Evolutionary conservation across 37 sponge, comb jelly and placozoan species (phyloP).

Genomic region (Halichondria panicea): DNA sequence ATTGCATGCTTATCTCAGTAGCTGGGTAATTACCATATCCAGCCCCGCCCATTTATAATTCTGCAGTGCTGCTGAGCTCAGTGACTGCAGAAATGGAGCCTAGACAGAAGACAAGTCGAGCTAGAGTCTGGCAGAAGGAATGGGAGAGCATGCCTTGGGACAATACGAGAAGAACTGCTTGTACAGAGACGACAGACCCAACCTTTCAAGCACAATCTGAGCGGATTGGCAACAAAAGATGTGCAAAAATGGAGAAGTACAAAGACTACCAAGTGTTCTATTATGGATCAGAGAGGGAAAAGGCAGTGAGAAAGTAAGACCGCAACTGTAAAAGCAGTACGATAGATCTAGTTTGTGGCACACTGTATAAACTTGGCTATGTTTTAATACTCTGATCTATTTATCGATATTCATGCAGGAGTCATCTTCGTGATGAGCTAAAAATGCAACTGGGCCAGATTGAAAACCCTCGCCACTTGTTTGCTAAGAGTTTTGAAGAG

Average conservation of each 20-base stretch:
- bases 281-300: conserved; percentile 37
- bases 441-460: conserved; percentile 42
- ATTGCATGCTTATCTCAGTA: too few species aligned
- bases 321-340: not conserved
- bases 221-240: conserved; percentile 10
- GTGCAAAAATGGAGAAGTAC: conserved; percentile 9
- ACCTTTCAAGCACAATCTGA: conserved; percentile 16
- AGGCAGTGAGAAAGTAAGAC: conserved; percentile 37
- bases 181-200: conserved; percentile 28
- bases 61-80: too few species aligned
- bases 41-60: too few species aligned
- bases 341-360: not conserved
- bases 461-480: conserved; percentile 8
- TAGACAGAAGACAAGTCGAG: conserved; percentile 20
- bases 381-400: not conserved
- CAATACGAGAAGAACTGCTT: conserved; percentile 11
- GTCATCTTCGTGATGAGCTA: conserved; percentile 12
- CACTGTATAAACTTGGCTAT: not conserved
- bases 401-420: conserved; percentile 6
- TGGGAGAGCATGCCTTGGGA: conserved; percentile 35
- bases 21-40: too few species aligned
- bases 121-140: conserved; percentile 20
- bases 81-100: too few species aligned
- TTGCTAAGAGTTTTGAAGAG: conserved; percentile 23
- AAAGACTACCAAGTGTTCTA: conserved; percentile 47